Base-by-base conservation (phyloP, 2,888 invertebrate species). In the Tortrix viridana region DNA sequence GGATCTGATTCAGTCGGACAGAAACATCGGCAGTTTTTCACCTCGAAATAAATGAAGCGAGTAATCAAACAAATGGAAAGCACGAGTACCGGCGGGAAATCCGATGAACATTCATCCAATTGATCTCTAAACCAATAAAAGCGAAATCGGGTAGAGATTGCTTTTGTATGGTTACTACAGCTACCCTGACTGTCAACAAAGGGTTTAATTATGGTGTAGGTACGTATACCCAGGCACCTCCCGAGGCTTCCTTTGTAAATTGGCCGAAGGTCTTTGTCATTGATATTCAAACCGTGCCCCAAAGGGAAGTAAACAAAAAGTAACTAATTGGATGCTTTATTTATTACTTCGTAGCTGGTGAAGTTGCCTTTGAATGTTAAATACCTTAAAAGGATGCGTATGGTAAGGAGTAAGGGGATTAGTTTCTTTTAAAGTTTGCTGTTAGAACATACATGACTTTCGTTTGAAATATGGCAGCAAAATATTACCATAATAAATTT, bases 51-150 rank as follows among this genome's bases (percentile, higher is more conserved):
- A 50, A 61, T 50, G 62, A 6, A 47, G 62, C 14, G 62, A 26
- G 47, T 57, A 57, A 56, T 62, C 46, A 57, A 52, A 57, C 56
- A 57, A 56, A 62, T 62, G 46, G 50, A 46, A 53, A 47, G n/a
- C 50, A 52, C 50, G 32, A 32, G 32, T 32, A 32, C 32, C 38
- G 50, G 46, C 44, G 37, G 61, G 50, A 57, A 50, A 50, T 41
- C 23, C 23, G 38, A 19, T 23, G 38, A 22, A 16, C 44, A 19
- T 16, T 20, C 26, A 26, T 26, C 9, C 48, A 48, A 26, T 52
- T 20, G 19, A 46, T 62, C 23, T 57, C 50, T 62, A 26, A 47
- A 38, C 44, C 43, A 43, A 49, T 50, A 46, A 49, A 56, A 50
- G 46, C n/a, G 26, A 57, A 57, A 52, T 52, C 50, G 19, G 56